Base-by-base conservation (phyloP, 2,888 invertebrate species). In the Drosophila maculinotata region DNA sequence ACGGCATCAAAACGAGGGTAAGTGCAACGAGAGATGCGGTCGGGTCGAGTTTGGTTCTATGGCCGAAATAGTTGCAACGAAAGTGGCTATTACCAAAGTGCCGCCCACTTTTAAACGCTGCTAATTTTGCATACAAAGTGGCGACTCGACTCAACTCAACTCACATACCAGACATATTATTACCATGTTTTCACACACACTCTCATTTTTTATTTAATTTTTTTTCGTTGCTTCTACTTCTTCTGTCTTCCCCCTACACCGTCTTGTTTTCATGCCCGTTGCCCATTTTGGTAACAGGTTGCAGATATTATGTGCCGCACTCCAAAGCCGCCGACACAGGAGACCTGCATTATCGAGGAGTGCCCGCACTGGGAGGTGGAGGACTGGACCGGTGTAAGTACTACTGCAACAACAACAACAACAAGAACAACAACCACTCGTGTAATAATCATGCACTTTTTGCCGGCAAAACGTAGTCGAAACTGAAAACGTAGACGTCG, bases 311-410 rank as follows among this genome's bases (percentile, higher is more conserved):
- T 95, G 79, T 98, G 98, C 92, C 93, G 94, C 58, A 75, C 83
- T 59, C 94, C 95, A 66, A 96, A 96, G 68, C 98, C 98, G 3
- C 93, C 95, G 58, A 94, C 94, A 44, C 94, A 96, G 73, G 97
- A 97, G 89, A 93, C 95, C 2, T 98, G 98, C 92, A 97, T 96
- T 91, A 93, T 94, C 72, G 94, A 95, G 82, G 95, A 96, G 67
- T 98, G 98, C 90, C 97, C 98, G 0, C 93, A 94, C 74, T 98
- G 98, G 98, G 93, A 95, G 71, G 94, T 95, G 39, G 95, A 96
- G 23, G 94, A 95, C 59, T 98, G 98, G 98, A 97, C 97, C 52
- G 95, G 96, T 93, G 98, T 98, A 93, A 95, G 96, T 94, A 84
- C 63, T 42, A 36, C 33, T 17, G 17, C 54, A 41, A 39, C 60